These are phyloP conservation scores for Drosophila micromelanica DNA, from an alignment of 1,140 invertebrate species.

Conservation along the genomic window DNA sequence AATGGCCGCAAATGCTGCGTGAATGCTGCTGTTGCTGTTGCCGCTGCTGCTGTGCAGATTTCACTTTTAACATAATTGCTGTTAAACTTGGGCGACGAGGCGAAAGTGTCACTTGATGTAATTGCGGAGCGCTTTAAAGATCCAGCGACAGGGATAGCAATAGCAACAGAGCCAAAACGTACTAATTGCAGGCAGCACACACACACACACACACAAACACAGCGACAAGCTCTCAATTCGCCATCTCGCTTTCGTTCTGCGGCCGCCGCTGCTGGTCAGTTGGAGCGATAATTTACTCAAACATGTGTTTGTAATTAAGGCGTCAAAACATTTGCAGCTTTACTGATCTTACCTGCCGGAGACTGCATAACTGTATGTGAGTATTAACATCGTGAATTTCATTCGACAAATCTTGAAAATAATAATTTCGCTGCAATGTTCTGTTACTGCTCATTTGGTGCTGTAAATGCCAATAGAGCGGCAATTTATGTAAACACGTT, in stretches of 20 bases:
- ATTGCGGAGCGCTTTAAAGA: conserved; percentile 46
- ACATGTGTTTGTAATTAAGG: conserved; percentile 66
- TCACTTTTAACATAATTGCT: conserved; percentile 54
- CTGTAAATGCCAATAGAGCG: neutral
- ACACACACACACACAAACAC: conserved; percentile 3
- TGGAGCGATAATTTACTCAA: conserved; percentile 31
- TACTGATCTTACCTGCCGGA: conserved; percentile 11
- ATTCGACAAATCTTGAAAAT: neutral
- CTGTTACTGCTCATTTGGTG: neutral
- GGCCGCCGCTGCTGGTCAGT: conserved; percentile 4
- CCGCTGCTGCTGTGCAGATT: conserved; percentile 35
- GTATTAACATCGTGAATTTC: neutral
- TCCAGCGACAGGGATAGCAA: conserved; percentile 9
- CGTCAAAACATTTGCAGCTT: conserved; percentile 20
- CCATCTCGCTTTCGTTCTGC: conserved; percentile 1
- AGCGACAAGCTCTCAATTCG: conserved; percentile 15
- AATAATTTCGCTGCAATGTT: too few species aligned
- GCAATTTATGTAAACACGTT: conserved; percentile 5
- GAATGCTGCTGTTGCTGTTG: conserved; percentile 19
- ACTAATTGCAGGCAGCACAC: conserved; percentile 33
- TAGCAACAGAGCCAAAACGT: conserved; percentile 26
- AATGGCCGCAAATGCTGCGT: conserved; percentile 49
- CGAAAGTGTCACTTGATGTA: conserved; percentile 50
- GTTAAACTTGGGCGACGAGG: conserved; percentile 23
- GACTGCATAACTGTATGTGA: conserved; percentile 1